Conservation (phyloP, 2,113 vertebrate species). For the Tenebrosternarchus preto region DNA sequence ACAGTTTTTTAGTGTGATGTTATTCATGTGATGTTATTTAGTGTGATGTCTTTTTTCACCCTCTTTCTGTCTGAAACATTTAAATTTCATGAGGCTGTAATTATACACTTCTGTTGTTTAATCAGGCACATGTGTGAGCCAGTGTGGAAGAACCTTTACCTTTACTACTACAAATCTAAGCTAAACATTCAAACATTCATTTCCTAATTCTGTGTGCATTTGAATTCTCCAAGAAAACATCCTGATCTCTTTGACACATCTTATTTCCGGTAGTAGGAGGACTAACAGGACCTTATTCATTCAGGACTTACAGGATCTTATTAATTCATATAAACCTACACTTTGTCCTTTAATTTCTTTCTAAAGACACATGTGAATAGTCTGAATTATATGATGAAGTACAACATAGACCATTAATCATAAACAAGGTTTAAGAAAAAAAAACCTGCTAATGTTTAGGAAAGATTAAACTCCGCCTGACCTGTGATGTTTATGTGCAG, state of each 20-base stretch:
- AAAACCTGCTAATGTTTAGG: conserved; percentile 60
- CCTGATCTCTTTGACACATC: not conserved
- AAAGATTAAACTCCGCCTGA: conserved; percentile 65
- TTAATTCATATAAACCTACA: conserved; percentile 4
- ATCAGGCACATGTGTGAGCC: conserved; percentile 4
- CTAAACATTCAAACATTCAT: conserved; percentile 12
- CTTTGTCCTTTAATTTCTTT: conserved; percentile 18
- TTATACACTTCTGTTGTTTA: not conserved
- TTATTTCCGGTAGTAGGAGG: not conserved
- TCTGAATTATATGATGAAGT: conserved; percentile 58
- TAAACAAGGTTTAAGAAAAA: conserved; percentile 36
- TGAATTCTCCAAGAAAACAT: conserved; percentile 29
- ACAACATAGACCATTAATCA: conserved; percentile 54
- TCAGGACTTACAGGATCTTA: not conserved
- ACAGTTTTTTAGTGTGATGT: not conserved
- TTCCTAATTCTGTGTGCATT: conserved; percentile 31
- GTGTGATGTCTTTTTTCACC: not conserved
- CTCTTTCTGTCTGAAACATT: not conserved
- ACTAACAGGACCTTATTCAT: conserved; percentile 8
- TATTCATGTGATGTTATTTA: not conserved
- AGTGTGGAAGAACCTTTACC: not conserved
- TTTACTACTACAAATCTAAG: not conserved
- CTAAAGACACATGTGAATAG: conserved; percentile 43
- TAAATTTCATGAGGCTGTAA: conserved; percentile 13
- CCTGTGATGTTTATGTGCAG: conserved; percentile 65